Evolutionary conservation across 2,888 invertebrate genomes (phyloP), one percentile per base, ranked within the genome.

Genomic region (Ametastegia equiseti): DNA sequence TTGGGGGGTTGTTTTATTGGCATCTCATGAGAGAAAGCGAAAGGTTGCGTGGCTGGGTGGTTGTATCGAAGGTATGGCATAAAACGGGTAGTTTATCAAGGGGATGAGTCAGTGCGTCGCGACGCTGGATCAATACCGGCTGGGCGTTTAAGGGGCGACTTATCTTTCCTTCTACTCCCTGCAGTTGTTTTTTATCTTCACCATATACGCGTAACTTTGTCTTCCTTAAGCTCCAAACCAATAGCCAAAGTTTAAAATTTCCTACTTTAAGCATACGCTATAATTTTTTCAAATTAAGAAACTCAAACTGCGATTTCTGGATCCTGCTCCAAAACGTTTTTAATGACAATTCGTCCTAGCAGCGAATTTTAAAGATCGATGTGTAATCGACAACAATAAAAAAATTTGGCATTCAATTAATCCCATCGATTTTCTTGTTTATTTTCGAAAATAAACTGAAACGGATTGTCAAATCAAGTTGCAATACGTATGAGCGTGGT

Each of bases 41-140:
- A 19, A 60, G 19, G 19, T 60, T 42, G 19, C 60, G 60, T 23
- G 42, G 19, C 9, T 33, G 9, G 65, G n/a, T 7, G 9, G 11
- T 30, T 13, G 63, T 27, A 71, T 47, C 6, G 27, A 15, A 27
- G 27, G 19, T 47, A 45, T 15, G 5, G 15, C 9, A 54, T 19
- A 36, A 15, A 36, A 36, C 33, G n/a, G n/a, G 63, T n/a, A 67
- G n/a, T 67, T 39, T n/a, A 39, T 36, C 36, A 39, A 39, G 23
- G 77, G 77, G 63, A 78, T 78, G 78, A 78, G 78, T 78, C 78
- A 57, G 78, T 63, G 78, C 60, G 78, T 78, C 78, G 60, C 63
- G 63, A 57, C 78, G 78, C 42, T 19, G 42, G 78, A 78, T 78
- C 78, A 78, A 78, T 78, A 78, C 45, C 9, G 27, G 13, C 15